Base-by-base conservation (phyloP, 2,888 invertebrate species). In the Hirtodrosophila histrioides region DNA sequence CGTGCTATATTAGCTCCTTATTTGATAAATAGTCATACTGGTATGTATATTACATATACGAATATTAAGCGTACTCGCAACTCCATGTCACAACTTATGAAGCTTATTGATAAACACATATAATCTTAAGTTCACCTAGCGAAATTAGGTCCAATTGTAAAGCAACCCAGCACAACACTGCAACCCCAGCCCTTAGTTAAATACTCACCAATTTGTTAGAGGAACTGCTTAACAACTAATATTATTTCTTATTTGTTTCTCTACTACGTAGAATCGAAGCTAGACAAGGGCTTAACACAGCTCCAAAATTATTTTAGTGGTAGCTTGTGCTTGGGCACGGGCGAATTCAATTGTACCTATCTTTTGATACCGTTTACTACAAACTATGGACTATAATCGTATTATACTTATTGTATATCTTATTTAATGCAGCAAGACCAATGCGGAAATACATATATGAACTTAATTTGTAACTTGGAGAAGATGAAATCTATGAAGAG, bases 301-400 rank as follows among this genome's bases (percentile, higher is more conserved):
- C 65, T 60, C 44, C 39, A 41, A 46, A 66, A 64, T 74, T 69
- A 60, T 56, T 79, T 87, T 76, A 87, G 86, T 87, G 86, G 86
- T 83, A 73, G 86, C 68, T 53, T 65, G 56, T 62, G 68, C 44
- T 37, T 41, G 39, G 55, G 29, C 75, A 69, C 69, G 61, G 83
- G 77, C 70, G 48, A 72, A 86, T 79, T 89, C 82, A 84, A 87
- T 81, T 89, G 86, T 87, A 87, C 86, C 86, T 87, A 87, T 87
- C 86, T 87, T 87, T 87, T 87, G 86, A 87, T 87, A 89, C 86
- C 82, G 87, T 84, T 86, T 85, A 87, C 86, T 89, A 89, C 88
- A 89, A 87, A 79, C 88, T 81, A 87, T 84, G 82, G 89, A 89
- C 89, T 87, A 87, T 88, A 89, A 87, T 79, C 84, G 65, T 80